Evolutionary conservation across 1,140 invertebrate species (phyloP), one percentile per base, ranked within the genome.

Genomic region (Drosophila punjabiensis): DNA sequence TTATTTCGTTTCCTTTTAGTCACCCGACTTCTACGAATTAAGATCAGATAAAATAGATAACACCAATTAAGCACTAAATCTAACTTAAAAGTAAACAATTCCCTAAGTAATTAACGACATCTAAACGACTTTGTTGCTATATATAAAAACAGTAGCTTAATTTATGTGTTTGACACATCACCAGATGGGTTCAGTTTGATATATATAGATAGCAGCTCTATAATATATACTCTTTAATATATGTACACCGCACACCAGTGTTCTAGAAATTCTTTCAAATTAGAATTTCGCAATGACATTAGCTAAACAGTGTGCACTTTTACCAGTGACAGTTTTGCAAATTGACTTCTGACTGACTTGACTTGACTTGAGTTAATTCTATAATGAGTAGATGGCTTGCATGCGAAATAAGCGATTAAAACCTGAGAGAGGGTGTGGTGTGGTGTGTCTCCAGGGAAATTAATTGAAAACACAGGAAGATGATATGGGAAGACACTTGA

Each of bases 271-370:
- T 45, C 56, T 61, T 73, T 74, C 37, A 43, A 43, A 52, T 74
- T 74, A 52, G 55, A 61, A 74, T 74, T 74, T 74, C 55, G 69
- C 67, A 52, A 61, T 52, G 32, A 11, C 52, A 73, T 73, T 73
- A 60, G 35, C 69, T 33, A 71, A 74, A 61, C 47, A 43, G 20
- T 73, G 43, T 52, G 66, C 65, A 69, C 8, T 32, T 69, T 69
- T 24, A 24, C 24, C 24, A 24, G 69, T 59, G 69, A 71, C 67
- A 60, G 35, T 71, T 71, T 74, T 35, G 67, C 45, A 61, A 74
- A 61, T 73, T 61, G 70, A 55, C 24, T 24, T 24, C 24, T 24
- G 24, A 24, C 24, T 24, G 24, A 24, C 32, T 59, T 59, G 35
- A 70, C 30, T 59, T 50, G 45, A 70, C 35, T 50, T 41, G 45